Base-by-base conservation (phyloP, 1,140 invertebrate genomes). In the Microplitis demolitor region DNA sequence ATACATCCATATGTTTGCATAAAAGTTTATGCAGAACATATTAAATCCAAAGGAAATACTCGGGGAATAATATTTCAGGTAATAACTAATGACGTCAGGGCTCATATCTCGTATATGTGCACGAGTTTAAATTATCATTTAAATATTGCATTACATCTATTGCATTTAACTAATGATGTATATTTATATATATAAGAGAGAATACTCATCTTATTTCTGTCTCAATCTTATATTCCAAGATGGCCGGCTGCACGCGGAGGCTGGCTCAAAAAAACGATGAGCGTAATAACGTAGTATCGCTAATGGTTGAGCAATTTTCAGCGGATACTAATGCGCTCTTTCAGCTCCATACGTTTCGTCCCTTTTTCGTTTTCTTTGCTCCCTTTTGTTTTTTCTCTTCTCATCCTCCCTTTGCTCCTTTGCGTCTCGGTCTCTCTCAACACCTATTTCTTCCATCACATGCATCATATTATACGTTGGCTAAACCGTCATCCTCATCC, bases 211-310 rank as follows among this genome's bases (percentile, higher is more conserved):
- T 68, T 53, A 66, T 79, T 78, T 72, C 69, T 69, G 78, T 74
- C 79, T 80, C 78, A 80, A 85, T 86, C 73, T 78, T 76, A 80
- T 84, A 82, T 82, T 83, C 77, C 85, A 87, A 87, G 81, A 87
- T 87, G 85, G 85, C 84, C 79, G 84, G 60, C 54, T 31, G 77
- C 79, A 75, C 79, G 78, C 74, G 75, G 81, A 81, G 79, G 77
- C 74, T 80, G 78, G 78, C 76, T 77, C 64, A 79, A 86, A 86
- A 86, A 86, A 85, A 85, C 79, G 80, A 86, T 82, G 80, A 85
- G 69, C 83, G 85, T 87, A 87, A 87, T 87, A 87, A 86, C 85
- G 85, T 83, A 84, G 85, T 85, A 87, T 86, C 82, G 79, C 85
- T 87, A 87, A 87, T 87, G 85, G 85, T 79, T 79, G 84, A 79